Percentiles rank a stretch among this genome's conserved stretches.
Evolutionary conservation across 2,113 vertebrate genomes (phyloP).

Genomic region (Aphelocoma coerulescens): DNA sequence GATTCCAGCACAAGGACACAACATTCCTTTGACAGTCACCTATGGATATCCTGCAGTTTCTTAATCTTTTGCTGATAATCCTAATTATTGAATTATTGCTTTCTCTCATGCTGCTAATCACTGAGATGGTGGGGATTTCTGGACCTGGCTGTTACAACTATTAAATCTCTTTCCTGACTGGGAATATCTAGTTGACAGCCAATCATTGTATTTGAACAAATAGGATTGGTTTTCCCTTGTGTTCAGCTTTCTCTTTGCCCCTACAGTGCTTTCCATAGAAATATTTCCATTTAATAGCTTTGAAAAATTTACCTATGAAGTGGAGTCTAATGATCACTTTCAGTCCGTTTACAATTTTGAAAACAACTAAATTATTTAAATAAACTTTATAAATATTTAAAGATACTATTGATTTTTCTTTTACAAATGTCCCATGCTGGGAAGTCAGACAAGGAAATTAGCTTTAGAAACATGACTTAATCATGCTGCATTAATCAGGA

Average conservation of each 20-base stretch:
- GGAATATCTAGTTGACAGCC: not conserved
- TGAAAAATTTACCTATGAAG: not conserved
- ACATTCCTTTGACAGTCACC: not conserved
- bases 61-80: not conserved
- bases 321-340: not conserved
- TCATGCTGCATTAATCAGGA: not conserved
- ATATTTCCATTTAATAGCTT: not conserved
- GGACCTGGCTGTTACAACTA: not conserved
- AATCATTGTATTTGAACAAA: not conserved
- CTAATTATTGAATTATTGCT: not conserved
- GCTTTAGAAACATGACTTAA: not conserved
- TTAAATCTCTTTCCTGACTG: not conserved
- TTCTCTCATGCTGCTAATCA: not conserved
- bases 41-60: not conserved
- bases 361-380: constrained; percentile 1
- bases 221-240: not conserved
- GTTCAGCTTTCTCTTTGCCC: not conserved
- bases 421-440: not conserved
- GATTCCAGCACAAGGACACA: not conserved
- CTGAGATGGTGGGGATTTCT: not conserved
- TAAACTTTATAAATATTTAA: not conserved
- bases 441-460: not conserved
- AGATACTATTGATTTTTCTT: not conserved
- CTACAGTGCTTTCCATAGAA: not conserved
- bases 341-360: not conserved